Evolutionary conservation across 2,888 invertebrate genomes (phyloP), one percentile per base, ranked within the genome.

Genomic region (Trichogramma dendrolimi): DNA sequence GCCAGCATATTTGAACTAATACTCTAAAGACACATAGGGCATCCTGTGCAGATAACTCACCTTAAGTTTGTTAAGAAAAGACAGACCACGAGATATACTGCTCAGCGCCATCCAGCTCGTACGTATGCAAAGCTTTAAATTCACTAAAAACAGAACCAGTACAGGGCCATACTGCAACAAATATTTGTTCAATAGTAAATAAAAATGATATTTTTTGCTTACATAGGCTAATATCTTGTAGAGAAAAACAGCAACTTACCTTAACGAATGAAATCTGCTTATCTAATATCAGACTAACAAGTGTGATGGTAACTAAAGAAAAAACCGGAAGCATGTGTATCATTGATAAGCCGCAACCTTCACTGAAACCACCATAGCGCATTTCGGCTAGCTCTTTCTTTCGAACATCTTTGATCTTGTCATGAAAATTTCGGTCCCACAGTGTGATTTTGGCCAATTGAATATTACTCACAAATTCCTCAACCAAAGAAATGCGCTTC

Each of bases 41-140:
- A 14, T 53, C 52, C 52, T 41, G 52, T 50, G 5, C 8, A 51
- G 4, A 38, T 8, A 11, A 57, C 46, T 14, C 62, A 73, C 73
- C 68, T 74, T 74, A 5, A 73, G 67, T 61, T 74, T 74, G 51
- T 73, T 69, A 14, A 74, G 68, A 55, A 73, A 73, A 46, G 71
- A 67, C n/a, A 71, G 51, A 41, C 72, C 72, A 58, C 70, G 68
- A 6, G 72, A 71, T 57, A 74, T 71, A 59, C 71, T 71, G 64
- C 71, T 72, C 66, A 74, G 66, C 27, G 72, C 72, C 42, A 72
- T 61, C 71, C 71, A 72, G 44, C 71, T 72, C 40, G 68, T 69
- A 10, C 71, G 66, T 44, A 72, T 65, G 62, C 71, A 72, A 43
- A 69, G 66, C 59, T 72, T 72, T 4, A 72, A 62, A 61, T 72